phyloP scores from a whole-genome alignment of 2,797 vertebrate species.

The Anas capensis region DNA sequence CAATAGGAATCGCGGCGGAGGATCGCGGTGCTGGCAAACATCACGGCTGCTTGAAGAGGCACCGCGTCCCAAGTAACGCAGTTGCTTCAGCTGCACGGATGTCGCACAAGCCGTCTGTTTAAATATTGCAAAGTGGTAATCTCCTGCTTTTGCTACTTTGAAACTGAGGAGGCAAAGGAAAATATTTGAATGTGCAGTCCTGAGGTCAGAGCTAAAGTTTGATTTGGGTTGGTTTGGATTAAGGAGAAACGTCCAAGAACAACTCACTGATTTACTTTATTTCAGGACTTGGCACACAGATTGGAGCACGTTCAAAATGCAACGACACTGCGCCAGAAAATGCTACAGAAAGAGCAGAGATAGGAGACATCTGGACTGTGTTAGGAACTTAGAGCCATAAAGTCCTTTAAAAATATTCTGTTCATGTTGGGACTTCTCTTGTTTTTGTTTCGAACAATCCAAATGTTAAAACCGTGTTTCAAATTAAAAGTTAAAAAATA shows the following conservation, averaged over 20 bases:
- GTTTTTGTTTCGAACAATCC: slow-evolving; percentile 68
- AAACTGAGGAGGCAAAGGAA: slow-evolving; percentile 70
- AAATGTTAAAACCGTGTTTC: slow-evolving; percentile 53
- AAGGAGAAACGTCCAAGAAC: slow-evolving; percentile 82
- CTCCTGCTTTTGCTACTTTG: slow-evolving; percentile 70
- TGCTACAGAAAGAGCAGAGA: slow-evolving; percentile 74
- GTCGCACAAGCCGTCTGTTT: slow-evolving; percentile 43
- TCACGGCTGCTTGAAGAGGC: neutral
- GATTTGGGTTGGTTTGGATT: slow-evolving; percentile 78
- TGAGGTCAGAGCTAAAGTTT: slow-evolving; percentile 80
- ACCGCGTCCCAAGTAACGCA: neutral
- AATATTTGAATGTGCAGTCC: slow-evolving; percentile 76
- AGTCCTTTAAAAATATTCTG: slow-evolving; percentile 78
- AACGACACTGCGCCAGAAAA: slow-evolving; percentile 74
- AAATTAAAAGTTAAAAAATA: slow-evolving; percentile 23
- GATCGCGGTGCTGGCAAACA: neutral
- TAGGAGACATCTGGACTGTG: slow-evolving; percentile 82
- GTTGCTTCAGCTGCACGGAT: slow-evolving; percentile 7
- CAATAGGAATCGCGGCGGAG: neutral
- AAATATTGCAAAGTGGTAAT: slow-evolving; percentile 55
- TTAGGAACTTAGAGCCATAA: slow-evolving; percentile 78
- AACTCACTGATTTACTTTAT: slow-evolving; percentile 83
- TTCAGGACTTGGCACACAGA: slow-evolving; percentile 82
- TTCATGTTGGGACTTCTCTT: slow-evolving; percentile 63
- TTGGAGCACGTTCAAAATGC: slow-evolving; percentile 76